These are phyloP conservation scores for Mormyrus hasselquistii DNA, from an alignment of 2,797 vertebrate genomes.

Conservation along the genomic window DNA sequence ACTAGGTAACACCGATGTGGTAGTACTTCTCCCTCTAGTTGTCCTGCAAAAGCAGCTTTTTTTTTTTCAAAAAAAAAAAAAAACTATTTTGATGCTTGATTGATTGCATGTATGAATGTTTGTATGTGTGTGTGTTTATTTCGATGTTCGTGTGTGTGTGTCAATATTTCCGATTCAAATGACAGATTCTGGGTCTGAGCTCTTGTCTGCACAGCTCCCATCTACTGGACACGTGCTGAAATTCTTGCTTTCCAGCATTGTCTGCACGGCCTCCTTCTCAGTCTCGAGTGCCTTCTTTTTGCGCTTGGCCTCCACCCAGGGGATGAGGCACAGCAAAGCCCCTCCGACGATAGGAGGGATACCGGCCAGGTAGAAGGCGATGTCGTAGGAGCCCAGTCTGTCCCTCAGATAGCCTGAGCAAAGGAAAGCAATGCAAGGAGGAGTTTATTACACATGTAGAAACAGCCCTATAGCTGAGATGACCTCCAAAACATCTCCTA, in stretches of 20 bases:
- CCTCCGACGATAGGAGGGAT: conserved; percentile 86
- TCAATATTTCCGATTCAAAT: conserved; percentile 41
- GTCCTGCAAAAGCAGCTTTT: conserved; percentile 35
- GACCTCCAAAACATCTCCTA: not conserved
- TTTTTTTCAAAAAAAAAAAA: conserved; percentile 19
- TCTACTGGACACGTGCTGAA: conserved; percentile 38
- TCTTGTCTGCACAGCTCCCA: conserved; percentile 43
- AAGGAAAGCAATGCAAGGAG: not conserved
- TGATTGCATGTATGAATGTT: not conserved
- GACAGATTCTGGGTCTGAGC: conserved; percentile 52
- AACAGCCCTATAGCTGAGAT: not conserved
- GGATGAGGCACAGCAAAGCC: conserved; percentile 78
- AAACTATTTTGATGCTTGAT: conserved; percentile 8
- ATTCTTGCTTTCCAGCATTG: conserved; percentile 64
- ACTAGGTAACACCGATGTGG: conserved; percentile 37
- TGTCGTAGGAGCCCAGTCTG: conserved; percentile 69
- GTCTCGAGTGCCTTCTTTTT: conserved; percentile 44
- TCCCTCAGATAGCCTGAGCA: conserved; percentile 77
- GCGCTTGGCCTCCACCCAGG: conserved; percentile 76
- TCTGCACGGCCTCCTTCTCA: conserved; percentile 57
- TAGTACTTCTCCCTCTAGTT: conserved; percentile 29
- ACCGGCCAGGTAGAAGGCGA: conserved; percentile 90
- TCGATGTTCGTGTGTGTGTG: conserved; percentile 13
- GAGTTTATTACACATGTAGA: not conserved
- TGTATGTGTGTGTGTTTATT: conserved; percentile 19